phyloP scores from a whole-genome alignment of 2,888 invertebrate genomes.

The Bugulina stolonifera region DNA sequence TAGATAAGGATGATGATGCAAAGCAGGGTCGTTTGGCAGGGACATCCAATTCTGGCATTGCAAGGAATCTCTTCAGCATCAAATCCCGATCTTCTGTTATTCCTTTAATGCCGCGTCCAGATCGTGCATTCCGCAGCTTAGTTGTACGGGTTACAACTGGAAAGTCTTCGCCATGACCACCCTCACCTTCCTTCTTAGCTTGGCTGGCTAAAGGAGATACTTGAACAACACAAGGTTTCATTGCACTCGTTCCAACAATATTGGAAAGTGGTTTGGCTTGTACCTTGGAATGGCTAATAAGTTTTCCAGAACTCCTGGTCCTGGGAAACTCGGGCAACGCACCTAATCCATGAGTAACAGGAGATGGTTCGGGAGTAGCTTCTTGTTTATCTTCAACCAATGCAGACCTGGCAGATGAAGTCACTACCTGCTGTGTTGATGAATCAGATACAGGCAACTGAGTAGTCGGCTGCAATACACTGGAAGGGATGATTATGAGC shows the following conservation, averaged over 20 bases:
- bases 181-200: not conserved
- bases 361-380: not conserved
- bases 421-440: no score
- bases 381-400: no score
- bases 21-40: not conserved
- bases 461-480: no score
- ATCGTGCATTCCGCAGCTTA: not conserved
- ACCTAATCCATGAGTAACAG: not conserved
- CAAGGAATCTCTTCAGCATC: conserved; percentile 15
- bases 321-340: not conserved
- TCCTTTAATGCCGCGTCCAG: not conserved
- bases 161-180: not conserved
- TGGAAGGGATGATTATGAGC: conserved; percentile 6
- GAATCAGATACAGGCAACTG: no score
- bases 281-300: not conserved
- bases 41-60: conserved; percentile 10
- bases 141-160: not conserved
- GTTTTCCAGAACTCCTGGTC: not conserved
- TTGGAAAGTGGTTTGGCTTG: not conserved
- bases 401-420: no score
- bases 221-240: not conserved
- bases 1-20: not conserved
- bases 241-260: not conserved
- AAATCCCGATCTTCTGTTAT: conserved; percentile 1
- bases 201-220: not conserved